phyloP scores from a whole-genome alignment of 2,797 vertebrate species.

The Acanthurus lineatus region DNA sequence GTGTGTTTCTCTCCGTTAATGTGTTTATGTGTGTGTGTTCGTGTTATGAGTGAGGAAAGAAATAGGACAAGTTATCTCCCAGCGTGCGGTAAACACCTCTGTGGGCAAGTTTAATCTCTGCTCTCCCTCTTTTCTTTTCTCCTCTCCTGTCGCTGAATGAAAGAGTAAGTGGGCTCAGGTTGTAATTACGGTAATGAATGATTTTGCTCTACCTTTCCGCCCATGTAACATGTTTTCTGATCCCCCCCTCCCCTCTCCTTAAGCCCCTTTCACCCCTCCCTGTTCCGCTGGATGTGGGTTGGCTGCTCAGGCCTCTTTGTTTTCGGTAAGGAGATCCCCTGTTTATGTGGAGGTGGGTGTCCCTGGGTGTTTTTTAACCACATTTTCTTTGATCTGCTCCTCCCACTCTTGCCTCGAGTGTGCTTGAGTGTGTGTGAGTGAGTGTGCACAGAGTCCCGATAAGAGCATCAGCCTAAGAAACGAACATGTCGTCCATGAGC shows the following conservation, averaged over 20 bases:
- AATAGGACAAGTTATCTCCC: slow-evolving; percentile 40
- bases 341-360: slow-evolving; percentile 82
- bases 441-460: slow-evolving; percentile 25
- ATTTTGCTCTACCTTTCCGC: slow-evolving; percentile 79
- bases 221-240: slow-evolving; percentile 69
- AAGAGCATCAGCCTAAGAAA: slow-evolving; percentile 17
- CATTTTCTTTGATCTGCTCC: slow-evolving; percentile 76
- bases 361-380: slow-evolving; percentile 75
- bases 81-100: slow-evolving; percentile 61
- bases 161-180: slow-evolving; percentile 79
- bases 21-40: slow-evolving; percentile 7
- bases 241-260: slow-evolving; percentile 18
- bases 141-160: slow-evolving; percentile 71
- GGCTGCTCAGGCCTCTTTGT: slow-evolving; percentile 74
- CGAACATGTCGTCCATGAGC: slow-evolving; percentile 7
- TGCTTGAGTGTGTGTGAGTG: slow-evolving; percentile 33
- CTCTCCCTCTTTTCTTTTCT: slow-evolving; percentile 57
- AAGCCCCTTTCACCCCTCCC: slow-evolving; percentile 51
- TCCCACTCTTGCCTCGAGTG: slow-evolving; percentile 54
- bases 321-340: slow-evolving; percentile 84
- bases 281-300: slow-evolving; percentile 76
- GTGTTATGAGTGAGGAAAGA: slow-evolving; percentile 27
- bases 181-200: slow-evolving; percentile 87
- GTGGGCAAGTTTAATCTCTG: slow-evolving; percentile 56
- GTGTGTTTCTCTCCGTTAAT: slow-evolving; percentile 29